These are phyloP conservation scores for Anguilla anguilla DNA, from an alignment of 2,797 vertebrate genomes.

Conservation along the genomic window DNA sequence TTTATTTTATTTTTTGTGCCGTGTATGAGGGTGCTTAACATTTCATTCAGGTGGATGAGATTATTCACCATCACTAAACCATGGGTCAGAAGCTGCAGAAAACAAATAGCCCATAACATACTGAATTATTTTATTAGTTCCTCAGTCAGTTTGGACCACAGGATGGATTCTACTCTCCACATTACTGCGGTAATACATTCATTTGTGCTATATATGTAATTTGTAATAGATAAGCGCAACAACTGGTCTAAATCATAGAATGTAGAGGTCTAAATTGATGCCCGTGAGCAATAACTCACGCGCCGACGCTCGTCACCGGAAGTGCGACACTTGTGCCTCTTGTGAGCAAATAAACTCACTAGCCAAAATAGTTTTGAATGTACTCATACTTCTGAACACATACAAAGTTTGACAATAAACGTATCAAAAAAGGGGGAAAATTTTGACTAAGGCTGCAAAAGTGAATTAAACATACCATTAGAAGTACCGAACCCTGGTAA, in stretches of 20 bases:
- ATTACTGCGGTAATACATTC: too few species aligned
- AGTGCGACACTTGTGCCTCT: constrained; percentile 14
- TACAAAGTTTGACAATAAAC: neutral
- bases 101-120: neutral
- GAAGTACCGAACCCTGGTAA: neutral
- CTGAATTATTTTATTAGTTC: neutral
- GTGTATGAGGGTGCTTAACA: too few species aligned
- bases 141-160: neutral
- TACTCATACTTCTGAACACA: neutral
- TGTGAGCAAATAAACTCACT: neutral
- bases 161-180: neutral
- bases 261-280: neutral
- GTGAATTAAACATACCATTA: neutral
- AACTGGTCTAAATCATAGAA: too few species aligned
- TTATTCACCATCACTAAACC: neutral
- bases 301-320: constrained; percentile 17
- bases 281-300: neutral
- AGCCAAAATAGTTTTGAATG: neutral
- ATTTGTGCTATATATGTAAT: too few species aligned
- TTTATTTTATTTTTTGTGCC: too few species aligned
- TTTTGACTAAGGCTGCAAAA: neutral
- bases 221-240: too few species aligned
- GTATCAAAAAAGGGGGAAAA: neutral
- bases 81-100: neutral
- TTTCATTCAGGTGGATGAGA: neutral